Conservation (phyloP, 2,888 invertebrate species). For the Erebia aethiops region DNA sequence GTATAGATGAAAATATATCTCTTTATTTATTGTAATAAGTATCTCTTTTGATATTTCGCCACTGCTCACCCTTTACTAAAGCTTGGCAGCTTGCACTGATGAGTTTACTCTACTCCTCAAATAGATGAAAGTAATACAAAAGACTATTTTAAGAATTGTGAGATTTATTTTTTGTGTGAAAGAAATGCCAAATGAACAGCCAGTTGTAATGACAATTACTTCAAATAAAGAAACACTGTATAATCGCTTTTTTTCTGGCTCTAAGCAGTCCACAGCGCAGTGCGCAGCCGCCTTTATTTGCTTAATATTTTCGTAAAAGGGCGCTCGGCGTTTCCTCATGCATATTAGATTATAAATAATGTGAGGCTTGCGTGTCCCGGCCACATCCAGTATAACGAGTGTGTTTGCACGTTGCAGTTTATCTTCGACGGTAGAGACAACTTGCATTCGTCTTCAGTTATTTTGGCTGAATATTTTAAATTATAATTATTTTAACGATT, state of each 20-base stretch:
- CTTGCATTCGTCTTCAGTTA: background rate
- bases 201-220: too few relatives aligned
- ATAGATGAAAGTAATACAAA: too few relatives aligned
- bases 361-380: conserved; percentile 50
- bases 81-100: too few relatives aligned
- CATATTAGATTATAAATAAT: conserved; percentile 65
- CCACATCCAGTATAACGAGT: conserved; percentile 50
- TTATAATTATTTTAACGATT: too few relatives aligned
- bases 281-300: conserved; percentile 58
- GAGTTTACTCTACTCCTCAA: too few relatives aligned
- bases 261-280: conserved; percentile 43
- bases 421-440: conserved; percentile 7
- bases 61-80: too few relatives aligned
- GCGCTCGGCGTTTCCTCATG: conserved; percentile 56
- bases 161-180: too few relatives aligned
- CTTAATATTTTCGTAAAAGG: conserved; percentile 70
- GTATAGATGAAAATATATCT: too few relatives aligned
- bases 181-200: too few relatives aligned
- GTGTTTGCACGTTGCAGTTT: conserved; percentile 11
- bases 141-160: too few relatives aligned
- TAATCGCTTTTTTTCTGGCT: conserved; percentile 47
- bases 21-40: too few relatives aligned
- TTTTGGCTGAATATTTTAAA: background rate
- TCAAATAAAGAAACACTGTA: background rate
- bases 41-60: too few relatives aligned